Conservation (phyloP, 2,888 invertebrate genomes). For the Prosapia bicincta region DNA sequence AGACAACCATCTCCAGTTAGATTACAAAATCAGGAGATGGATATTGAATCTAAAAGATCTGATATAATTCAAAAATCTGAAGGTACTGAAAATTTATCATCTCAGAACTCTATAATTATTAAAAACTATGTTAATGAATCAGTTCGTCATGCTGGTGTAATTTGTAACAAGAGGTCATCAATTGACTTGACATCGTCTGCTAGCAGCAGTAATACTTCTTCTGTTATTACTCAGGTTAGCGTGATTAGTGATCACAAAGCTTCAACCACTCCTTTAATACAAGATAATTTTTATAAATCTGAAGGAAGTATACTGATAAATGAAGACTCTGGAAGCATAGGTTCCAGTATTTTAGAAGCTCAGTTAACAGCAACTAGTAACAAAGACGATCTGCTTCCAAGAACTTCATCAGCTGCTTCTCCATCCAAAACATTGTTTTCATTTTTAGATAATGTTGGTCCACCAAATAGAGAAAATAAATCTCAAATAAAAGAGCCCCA, state of each 20-base stretch:
- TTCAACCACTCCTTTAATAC: neutral
- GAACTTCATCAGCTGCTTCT: slow-evolving; percentile 18
- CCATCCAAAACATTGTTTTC: slow-evolving; percentile 28
- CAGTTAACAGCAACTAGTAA: slow-evolving; percentile 31
- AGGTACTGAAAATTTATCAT: neutral
- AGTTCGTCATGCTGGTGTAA: slow-evolving; percentile 18
- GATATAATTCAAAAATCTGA: neutral
- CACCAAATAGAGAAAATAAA: slow-evolving; percentile 5
- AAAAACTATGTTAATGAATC: slow-evolving; percentile 19
- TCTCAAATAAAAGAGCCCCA: neutral
- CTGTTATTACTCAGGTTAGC: slow-evolving; percentile 19
- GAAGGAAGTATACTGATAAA: neutral
- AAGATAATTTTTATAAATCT: slow-evolving; percentile 3
- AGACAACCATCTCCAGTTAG: neutral
- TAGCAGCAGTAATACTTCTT: slow-evolving; percentile 11
- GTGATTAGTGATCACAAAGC: slow-evolving; percentile 13
- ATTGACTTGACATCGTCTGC: neutral
- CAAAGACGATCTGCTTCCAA: slow-evolving; percentile 12
- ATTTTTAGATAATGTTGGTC: slow-evolving; percentile 19
- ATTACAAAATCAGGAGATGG: neutral
- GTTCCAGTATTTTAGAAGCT: slow-evolving; percentile 38
- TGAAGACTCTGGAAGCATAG: slow-evolving; percentile 23
- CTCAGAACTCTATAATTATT: slow-evolving; percentile 2
- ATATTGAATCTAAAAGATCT: neutral
- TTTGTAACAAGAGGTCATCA: slow-evolving; percentile 22